Evolutionary conservation across 1,140 invertebrate genomes (phyloP), one percentile per base, ranked within the genome.

Genomic region (Drosophila miranda): DNA sequence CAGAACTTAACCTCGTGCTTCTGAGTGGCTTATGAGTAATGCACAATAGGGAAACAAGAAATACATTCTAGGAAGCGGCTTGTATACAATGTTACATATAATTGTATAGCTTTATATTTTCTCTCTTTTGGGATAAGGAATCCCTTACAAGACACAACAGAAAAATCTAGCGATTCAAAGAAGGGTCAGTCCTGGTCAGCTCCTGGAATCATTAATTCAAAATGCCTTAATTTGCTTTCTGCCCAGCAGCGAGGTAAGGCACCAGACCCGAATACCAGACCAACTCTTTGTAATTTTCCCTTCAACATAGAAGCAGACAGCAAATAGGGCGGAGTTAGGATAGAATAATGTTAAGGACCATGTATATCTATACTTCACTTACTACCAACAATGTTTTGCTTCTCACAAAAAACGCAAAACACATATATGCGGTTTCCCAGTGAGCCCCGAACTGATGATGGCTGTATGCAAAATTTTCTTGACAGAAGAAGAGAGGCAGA

Each of bases 341-440:
- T 26, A 6, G 23, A 21, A 16, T 42, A 19, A 21, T 21, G 28
- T 23, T 59, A 44, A 45, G 42, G 46, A 28, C 7, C 6, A 28
- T 6, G 26, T 28, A 28, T 7, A 7, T 28, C 26, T 7, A 28
- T 28, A 13, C 23, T 28, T 28, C 67, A 48, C 53, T 51, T 53
- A 74, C 57, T 54, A 68, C 55, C 74, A 50, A 74, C 70, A 64
- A 66, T 60, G 52, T 51, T 58, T 30, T 26, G 23, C 28, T 6
- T 43, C 58, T 57, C 43, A 26, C 26, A 75, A 50, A 82, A 68
- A 75, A 54, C 30, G 9, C 8, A 75, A 61, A 68, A 75, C 75
- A 78, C 70, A 78, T 70, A 83, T 74, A 75, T 75, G 79, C 58
- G 79, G 78, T 75, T 70, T 77, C 70, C 60, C 74, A 62, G 19